Evolutionary conservation across 1,140 invertebrate genomes (phyloP), one percentile per base, ranked within the genome.

Genomic region (Nasonia giraulti): DNA sequence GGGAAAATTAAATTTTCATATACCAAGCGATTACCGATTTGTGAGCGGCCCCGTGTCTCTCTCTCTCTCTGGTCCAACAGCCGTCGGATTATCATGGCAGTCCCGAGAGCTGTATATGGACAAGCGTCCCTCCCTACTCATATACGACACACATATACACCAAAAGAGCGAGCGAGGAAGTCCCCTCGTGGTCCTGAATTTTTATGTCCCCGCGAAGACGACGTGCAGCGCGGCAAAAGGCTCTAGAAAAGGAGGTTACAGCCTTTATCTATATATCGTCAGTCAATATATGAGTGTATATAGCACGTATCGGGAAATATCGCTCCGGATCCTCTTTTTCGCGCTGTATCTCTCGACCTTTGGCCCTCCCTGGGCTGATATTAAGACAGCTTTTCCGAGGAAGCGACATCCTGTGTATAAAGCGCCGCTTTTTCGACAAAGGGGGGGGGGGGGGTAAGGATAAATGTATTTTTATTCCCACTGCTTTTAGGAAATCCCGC

Each of bases 401-500:
- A n/a, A 0, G 27, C 62, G 68, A 69, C 78, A 69, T 80, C 78
- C 50, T 69, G 55, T 69, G 5, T 31, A 31, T 71, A 33, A 14
- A n/a, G 14, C 7, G 27, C 10, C 10, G 31, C 31, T 71, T 33
- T 33, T 71, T 71, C 27, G 69, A 27, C 27, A 27, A 27, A 27
- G 27, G 27, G 27, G 2, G 27, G 1, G 27, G 27, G 27, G 27
- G 27, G 27, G 27, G 17, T 8, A 8, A 23, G 40, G 47, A 74
- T 71, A 74, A 82, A 82, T 31, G 71, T 82, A 82, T 82, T 82
- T 82, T 82, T 40, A 82, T 82, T 82, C n/a, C n/a, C n/a, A n/a
- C n/a, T n/a, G n/a, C n/a, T n/a, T n/a, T n/a, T n/a, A n/a, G n/a
- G n/a, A n/a, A n/a, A n/a, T n/a, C n/a, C n/a, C n/a, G n/a, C n/a